Conservation (phyloP, 2,113 vertebrate species). For the Bothrops jararaca region DNA sequence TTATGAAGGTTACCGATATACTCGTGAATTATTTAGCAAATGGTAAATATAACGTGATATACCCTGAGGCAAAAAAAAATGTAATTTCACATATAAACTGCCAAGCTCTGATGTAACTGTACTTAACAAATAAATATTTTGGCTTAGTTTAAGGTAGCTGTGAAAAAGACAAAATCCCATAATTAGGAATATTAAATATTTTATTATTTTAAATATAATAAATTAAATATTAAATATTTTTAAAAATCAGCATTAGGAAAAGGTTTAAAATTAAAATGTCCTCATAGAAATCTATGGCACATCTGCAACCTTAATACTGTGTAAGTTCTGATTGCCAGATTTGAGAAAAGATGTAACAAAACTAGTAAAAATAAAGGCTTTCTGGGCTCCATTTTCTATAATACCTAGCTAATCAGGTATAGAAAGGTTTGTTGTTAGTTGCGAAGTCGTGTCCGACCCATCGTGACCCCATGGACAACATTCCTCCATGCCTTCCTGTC, state of each 20-base stretch:
- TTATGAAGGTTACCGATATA: background rate
- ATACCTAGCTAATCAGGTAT: background rate
- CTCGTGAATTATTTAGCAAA: background rate
- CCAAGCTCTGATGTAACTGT: background rate
- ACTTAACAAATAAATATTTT: background rate
- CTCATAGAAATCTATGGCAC: background rate
- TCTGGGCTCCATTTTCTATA: background rate
- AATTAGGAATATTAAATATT: background rate
- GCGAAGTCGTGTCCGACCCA: too few species aligned
- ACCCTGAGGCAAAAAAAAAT: background rate
- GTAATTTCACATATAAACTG: background rate
- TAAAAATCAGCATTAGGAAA: background rate
- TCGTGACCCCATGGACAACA: too few species aligned
- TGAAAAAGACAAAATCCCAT: background rate
- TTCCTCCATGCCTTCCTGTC: too few species aligned
- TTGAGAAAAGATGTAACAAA: background rate
- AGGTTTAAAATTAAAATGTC: background rate
- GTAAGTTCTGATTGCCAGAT: background rate
- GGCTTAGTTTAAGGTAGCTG: background rate
- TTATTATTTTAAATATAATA: background rate
- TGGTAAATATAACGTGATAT: background rate
- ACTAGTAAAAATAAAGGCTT: background rate
- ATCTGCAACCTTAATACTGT: background rate
- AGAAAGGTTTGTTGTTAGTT: background rate
- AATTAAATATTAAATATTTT: background rate